Evolutionary conservation across 1,140 invertebrate species (phyloP).

Genomic region (Diabrotica undecimpunctata): DNA sequence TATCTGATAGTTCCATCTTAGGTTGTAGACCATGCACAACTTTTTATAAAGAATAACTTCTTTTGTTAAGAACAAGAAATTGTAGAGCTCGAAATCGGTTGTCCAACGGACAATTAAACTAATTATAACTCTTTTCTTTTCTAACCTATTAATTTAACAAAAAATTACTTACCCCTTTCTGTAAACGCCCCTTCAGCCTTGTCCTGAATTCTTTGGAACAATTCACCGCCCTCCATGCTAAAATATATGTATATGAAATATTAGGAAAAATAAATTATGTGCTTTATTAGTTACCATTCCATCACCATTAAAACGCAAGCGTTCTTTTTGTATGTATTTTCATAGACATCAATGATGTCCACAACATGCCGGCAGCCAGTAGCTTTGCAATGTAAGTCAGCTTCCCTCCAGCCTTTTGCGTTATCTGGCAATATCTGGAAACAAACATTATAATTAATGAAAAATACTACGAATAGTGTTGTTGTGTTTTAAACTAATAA

Average conservation of each 20-base stretch:
- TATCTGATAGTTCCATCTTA: too few relatives aligned
- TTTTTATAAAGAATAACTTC: too few relatives aligned
- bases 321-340: slow-evolving; percentile 87
- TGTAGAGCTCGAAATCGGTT: too few relatives aligned
- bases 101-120: too few relatives aligned
- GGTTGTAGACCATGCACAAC: too few relatives aligned
- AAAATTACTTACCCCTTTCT: slow-evolving; percentile 69
- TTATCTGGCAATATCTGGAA: slow-evolving; percentile 85
- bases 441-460: slow-evolving; percentile 10
- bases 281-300: slow-evolving; percentile 75
- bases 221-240: slow-evolving; percentile 94
- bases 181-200: slow-evolving; percentile 90
- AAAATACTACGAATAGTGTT: neutral
- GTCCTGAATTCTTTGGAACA: slow-evolving; percentile 95
- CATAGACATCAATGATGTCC: slow-evolving; percentile 91
- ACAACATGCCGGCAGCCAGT: slow-evolving; percentile 91
- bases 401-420: slow-evolving; percentile 87
- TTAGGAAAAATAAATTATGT: neutral
- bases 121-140: too few relatives aligned
- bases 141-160: too few relatives aligned
- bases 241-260: slow-evolving; percentile 34
- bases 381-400: slow-evolving; percentile 92
- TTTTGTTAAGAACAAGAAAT: too few relatives aligned
- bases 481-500: neutral
- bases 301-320: slow-evolving; percentile 94